These are phyloP conservation scores for Salvelinus namaycush DNA, from an alignment of 2,113 vertebrate species.

Conservation along the genomic window DNA sequence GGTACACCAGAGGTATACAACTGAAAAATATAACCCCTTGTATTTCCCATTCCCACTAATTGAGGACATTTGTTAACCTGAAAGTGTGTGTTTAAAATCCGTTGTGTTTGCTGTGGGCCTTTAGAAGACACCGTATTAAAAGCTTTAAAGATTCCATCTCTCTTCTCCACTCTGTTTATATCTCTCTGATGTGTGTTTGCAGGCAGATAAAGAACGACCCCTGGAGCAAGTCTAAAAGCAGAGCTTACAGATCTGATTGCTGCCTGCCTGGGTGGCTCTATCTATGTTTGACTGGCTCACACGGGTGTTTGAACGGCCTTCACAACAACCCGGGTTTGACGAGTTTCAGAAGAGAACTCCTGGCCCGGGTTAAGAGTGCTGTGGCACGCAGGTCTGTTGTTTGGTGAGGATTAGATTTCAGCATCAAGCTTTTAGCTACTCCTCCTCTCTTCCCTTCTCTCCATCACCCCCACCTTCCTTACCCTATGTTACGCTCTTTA, in stretches of 20 bases:
- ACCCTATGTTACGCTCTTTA: not conserved
- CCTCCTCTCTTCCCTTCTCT: constrained; percentile 7
- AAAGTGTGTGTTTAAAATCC: not conserved
- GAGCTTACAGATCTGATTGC: not conserved
- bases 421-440: constrained; percentile 4
- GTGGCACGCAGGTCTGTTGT: constrained; percentile 11
- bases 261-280: constrained; percentile 58
- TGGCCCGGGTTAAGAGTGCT: not conserved
- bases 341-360: too few species aligned
- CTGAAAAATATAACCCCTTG: not conserved
- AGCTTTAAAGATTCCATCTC: constrained; percentile 24
- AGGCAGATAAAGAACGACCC: constrained; percentile 20
- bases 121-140: constrained; percentile 25
- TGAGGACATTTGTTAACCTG: not conserved
- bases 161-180: constrained; percentile 39
- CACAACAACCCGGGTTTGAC: too few species aligned
- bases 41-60: not conserved
- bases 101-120: constrained; percentile 13
- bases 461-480: constrained; percentile 1
- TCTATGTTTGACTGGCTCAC: constrained; percentile 10
- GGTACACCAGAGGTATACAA: not conserved
- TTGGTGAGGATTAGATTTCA: constrained; percentile 33
- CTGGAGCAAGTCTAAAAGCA: constrained; percentile 24
- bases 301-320: not conserved
- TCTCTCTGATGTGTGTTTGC: constrained; percentile 19